phyloP scores from a whole-genome alignment of 1,140 invertebrate genomes.

The Laupala kohalensis region DNA sequence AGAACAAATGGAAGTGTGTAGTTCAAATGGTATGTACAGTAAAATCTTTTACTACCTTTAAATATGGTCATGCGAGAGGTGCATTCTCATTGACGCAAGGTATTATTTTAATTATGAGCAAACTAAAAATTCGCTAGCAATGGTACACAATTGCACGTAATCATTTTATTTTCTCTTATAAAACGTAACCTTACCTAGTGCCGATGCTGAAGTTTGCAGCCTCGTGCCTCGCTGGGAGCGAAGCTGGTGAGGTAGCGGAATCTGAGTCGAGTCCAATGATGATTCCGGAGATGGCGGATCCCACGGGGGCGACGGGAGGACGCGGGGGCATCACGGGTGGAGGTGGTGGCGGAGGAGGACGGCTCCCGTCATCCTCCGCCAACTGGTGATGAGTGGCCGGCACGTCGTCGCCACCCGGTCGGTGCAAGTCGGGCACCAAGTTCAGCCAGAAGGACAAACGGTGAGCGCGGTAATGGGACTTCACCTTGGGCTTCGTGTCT shows the following conservation, averaged over 20 bases:
- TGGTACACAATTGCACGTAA: too few relatives aligned
- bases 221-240: not conserved
- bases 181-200: not conserved
- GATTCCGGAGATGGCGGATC: conserved; percentile 24
- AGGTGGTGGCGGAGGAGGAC: conserved; percentile 15
- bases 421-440: conserved; percentile 88
- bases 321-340: conserved; percentile 21
- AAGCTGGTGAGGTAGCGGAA: conserved; percentile 19
- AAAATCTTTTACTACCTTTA: too few relatives aligned
- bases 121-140: too few relatives aligned
- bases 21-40: too few relatives aligned
- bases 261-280: conserved; percentile 27
- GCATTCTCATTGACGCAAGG: too few relatives aligned
- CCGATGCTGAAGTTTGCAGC: conserved; percentile 22
- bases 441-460: conserved; percentile 93
- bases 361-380: conserved; percentile 50
- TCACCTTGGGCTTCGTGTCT: conserved; percentile 78
- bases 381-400: conserved; percentile 75
- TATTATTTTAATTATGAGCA: too few relatives aligned
- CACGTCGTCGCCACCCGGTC: conserved; percentile 71
- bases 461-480: conserved; percentile 89
- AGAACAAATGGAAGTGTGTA: too few relatives aligned
- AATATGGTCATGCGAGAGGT: too few relatives aligned
- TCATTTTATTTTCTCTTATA: too few relatives aligned
- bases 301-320: conserved; percentile 20